Conservation (phyloP, 2,797 vertebrate genomes). For the Pseudochaenichthys georgianus region DNA sequence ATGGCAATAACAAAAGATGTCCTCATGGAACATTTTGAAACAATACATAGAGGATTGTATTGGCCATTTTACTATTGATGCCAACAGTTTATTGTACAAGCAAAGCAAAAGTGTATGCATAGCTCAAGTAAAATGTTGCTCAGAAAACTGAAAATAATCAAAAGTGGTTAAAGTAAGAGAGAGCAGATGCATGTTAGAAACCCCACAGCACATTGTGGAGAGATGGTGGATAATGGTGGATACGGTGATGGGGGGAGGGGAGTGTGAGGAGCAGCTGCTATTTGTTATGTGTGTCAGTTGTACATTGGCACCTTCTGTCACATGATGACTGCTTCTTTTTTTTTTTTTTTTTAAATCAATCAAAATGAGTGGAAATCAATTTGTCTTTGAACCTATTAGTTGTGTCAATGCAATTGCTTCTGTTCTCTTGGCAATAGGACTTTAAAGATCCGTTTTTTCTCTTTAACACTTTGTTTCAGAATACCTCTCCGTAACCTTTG, state of each 20-base stretch:
- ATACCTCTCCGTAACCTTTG: not conserved
- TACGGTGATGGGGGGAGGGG: slow-evolving; percentile 37
- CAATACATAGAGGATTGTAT: not conserved
- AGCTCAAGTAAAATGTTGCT: not conserved
- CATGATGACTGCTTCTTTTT: not conserved
- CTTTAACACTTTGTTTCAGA: not conserved
- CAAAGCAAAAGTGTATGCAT: not conserved
- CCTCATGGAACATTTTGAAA: not conserved
- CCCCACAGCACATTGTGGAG: slow-evolving; percentile 9
- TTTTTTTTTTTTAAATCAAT: not conserved
- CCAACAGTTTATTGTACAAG: not conserved
- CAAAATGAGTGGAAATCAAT: not conserved
- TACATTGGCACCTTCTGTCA: slow-evolving; percentile 18
- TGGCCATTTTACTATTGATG: not conserved
- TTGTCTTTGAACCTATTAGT: no score
- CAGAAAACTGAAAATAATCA: not conserved
- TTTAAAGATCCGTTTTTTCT: not conserved
- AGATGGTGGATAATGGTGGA: slow-evolving; percentile 21
- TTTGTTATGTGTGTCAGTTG: not conserved
- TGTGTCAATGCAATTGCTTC: not conserved
- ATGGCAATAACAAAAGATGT: not conserved
- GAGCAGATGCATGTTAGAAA: slow-evolving; percentile 21
- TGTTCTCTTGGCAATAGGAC: not conserved
- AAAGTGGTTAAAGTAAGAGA: not conserved
- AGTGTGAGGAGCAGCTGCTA: slow-evolving; percentile 63